phyloP scores from a whole-genome alignment of 2,113 vertebrate species.

The Ursus arctos region DNA sequence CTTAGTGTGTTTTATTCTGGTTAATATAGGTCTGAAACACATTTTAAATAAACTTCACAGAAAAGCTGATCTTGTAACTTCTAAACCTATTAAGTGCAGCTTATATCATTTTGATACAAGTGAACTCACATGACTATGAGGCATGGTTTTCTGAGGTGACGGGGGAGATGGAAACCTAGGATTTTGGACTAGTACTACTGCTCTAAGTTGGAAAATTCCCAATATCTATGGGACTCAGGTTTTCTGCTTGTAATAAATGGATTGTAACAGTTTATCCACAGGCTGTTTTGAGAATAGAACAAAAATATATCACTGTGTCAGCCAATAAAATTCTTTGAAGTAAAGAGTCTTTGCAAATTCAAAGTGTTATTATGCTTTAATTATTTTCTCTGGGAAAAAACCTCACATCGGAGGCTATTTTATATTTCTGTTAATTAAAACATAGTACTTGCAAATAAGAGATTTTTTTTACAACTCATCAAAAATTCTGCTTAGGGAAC shows the following conservation, averaged over 20 bases:
- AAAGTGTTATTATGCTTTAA: neutral
- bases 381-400: neutral
- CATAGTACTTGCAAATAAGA: neutral
- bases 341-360: neutral
- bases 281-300: neutral
- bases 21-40: neutral
- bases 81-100: neutral
- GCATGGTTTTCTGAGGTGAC: neutral
- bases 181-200: neutral
- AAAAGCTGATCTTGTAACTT: neutral
- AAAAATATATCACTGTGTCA: neutral
- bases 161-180: neutral
- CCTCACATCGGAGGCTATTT: neutral
- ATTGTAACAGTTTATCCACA: neutral
- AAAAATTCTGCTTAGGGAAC: neutral
- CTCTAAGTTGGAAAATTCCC: neutral
- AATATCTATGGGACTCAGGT: neutral
- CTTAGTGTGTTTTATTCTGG: neutral
- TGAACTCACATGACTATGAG: neutral
- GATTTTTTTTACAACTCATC: neutral
- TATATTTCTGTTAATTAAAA: neutral
- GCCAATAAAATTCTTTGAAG: neutral
- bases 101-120: neutral
- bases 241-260: neutral
- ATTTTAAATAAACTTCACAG: neutral